A percentile compares a stretch with the other conserved stretches of the same genome.
Conservation (phyloP, 2,113 vertebrate genomes). For the Sardina pilchardus region DNA sequence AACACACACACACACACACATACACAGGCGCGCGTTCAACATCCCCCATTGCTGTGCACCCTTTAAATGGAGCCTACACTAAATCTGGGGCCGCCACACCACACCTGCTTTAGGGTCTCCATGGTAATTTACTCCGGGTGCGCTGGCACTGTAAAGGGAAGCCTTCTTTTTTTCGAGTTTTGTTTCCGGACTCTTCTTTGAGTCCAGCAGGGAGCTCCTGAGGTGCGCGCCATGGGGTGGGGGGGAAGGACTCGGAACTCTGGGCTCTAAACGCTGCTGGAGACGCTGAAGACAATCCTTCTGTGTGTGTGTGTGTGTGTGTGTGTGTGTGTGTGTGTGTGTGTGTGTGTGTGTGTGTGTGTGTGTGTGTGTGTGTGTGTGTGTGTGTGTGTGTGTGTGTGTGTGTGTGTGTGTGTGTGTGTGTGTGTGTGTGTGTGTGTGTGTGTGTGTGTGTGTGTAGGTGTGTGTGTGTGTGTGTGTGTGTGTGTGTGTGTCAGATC, state of each 20-base stretch:
- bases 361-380: neutral
- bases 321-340: neutral
- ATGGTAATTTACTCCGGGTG: conserved; percentile 36
- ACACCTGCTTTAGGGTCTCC: conserved; percentile 37
- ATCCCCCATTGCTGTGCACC: conserved; percentile 4
- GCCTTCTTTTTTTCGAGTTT: neutral
- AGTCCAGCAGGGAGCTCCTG: neutral
- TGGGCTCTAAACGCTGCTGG: neutral
- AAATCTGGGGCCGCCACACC: conserved; percentile 18
- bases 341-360: neutral
- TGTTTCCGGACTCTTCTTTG: conserved; percentile 5
- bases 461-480: conserved; percentile 10
- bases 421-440: neutral
- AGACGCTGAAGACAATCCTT: conserved; percentile 1
- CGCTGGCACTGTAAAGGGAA: neutral
- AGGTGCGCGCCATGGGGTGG: neutral
- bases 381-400: neutral
- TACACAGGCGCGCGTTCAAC: too few species aligned
- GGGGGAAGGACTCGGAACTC: neutral
- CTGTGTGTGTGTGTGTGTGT: conserved; percentile 8
- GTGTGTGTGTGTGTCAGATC: neutral
- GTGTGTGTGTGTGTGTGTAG: neutral
- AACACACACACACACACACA: conserved; percentile 1
- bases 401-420: neutral
- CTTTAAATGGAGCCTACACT: conserved; percentile 32